Percentiles rank a stretch among this genome's conserved stretches.
These are phyloP conservation scores for Seira sanloemensis DNA, from an alignment of 2,888 invertebrate species.

Conservation along the genomic window DNA sequence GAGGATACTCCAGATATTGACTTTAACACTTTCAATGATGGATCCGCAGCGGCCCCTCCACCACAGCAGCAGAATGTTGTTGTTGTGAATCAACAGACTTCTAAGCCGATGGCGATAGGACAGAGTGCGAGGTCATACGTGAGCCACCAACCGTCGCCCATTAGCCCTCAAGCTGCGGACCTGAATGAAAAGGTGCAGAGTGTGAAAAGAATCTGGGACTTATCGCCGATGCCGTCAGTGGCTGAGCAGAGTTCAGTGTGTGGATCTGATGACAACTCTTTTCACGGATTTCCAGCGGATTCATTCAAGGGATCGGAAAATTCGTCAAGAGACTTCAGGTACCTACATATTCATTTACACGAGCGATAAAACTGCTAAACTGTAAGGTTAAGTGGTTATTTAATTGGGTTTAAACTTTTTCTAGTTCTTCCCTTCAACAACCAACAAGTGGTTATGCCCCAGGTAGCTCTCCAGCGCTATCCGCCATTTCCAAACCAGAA, in stretches of 20 bases:
- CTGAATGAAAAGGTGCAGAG: constrained; percentile 70
- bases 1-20: constrained; percentile 58
- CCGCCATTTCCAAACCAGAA: constrained; percentile 72
- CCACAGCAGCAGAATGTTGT: constrained; percentile 37
- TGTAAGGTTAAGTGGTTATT: no score
- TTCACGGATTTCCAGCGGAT: constrained; percentile 65
- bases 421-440: constrained; percentile 64
- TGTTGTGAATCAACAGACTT: constrained; percentile 31
- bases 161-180: constrained; percentile 71
- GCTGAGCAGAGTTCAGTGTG: constrained; percentile 63
- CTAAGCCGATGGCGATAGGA: constrained; percentile 53
- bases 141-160: constrained; percentile 71
- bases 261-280: constrained; percentile 57
- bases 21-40: constrained; percentile 63
- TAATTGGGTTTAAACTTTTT: not conserved
- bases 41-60: constrained; percentile 13
- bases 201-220: constrained; percentile 71
- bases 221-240: constrained; percentile 63
- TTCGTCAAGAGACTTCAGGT: constrained; percentile 58
- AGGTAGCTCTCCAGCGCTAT: constrained; percentile 65
- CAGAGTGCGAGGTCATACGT: constrained; percentile 38
- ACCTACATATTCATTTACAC: constrained; percentile 22
- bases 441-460: constrained; percentile 66
- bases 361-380: not conserved
- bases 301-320: constrained; percentile 64